These are phyloP conservation scores for Dasyornis broadbenti DNA, from an alignment of 2,113 vertebrate genomes.

Conservation along the genomic window DNA sequence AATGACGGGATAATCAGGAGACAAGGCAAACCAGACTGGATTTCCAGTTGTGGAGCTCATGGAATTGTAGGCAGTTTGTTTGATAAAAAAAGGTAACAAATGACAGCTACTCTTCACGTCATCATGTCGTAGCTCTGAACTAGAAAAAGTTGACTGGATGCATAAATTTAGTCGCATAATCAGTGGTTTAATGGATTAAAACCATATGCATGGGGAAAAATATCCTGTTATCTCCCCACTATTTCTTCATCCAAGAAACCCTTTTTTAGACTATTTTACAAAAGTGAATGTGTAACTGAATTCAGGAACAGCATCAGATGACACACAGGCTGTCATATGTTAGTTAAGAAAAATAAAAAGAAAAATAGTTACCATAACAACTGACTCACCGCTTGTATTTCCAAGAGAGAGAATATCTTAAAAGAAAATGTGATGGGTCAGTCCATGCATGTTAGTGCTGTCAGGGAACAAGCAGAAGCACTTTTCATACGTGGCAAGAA, in stretches of 20 bases:
- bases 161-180: neutral
- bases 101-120: neutral
- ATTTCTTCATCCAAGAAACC: neutral
- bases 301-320: constrained; percentile 44
- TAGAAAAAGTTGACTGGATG: neutral
- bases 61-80: neutral
- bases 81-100: neutral
- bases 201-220: neutral
- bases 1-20: neutral
- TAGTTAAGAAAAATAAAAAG: neutral
- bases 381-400: constrained; percentile 25
- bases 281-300: neutral
- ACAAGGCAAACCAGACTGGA: neutral
- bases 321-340: constrained; percentile 36
- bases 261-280: constrained; percentile 13
- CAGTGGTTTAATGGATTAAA: neutral
- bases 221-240: neutral
- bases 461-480: neutral
- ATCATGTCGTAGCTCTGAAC: neutral
- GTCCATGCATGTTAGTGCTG: neutral
- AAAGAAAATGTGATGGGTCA: neutral
- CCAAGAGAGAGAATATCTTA: neutral
- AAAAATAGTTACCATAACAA: constrained; percentile 60
- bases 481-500: neutral
- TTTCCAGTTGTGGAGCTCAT: neutral